Evolutionary conservation across 1,140 invertebrate species (phyloP).

Genomic region (Chionoecetes opilio): DNA sequence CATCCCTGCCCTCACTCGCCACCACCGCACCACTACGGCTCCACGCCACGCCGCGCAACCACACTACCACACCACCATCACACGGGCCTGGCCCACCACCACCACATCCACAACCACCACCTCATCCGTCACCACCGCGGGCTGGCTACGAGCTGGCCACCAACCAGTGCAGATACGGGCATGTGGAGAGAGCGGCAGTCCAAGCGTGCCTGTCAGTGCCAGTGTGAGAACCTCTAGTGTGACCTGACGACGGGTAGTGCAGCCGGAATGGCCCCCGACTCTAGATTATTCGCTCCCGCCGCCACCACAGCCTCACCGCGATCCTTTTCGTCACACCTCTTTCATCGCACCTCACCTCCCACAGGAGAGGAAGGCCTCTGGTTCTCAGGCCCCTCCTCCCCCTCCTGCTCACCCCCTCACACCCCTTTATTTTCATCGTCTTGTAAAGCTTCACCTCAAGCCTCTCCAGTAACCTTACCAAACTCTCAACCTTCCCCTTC

Average conservation of each 20-base stretch:
- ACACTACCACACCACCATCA: constrained; percentile 76
- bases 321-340: background rate
- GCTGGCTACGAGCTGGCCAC: constrained; percentile 73
- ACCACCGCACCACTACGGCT: constrained; percentile 75
- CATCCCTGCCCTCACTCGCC: constrained; percentile 74
- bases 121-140: constrained; percentile 63
- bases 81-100: constrained; percentile 54
- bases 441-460: background rate
- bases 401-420: constrained; percentile 54
- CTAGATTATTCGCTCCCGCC: constrained; percentile 73
- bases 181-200: constrained; percentile 72
- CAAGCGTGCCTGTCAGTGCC: constrained; percentile 67
- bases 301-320: constrained; percentile 42
- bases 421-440: constrained; percentile 52
- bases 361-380: constrained; percentile 76
- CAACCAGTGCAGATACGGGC: constrained; percentile 67
- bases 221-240: constrained; percentile 77
- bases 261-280: constrained; percentile 76
- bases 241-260: constrained; percentile 68
- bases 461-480: background rate
- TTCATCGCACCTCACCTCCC: constrained; percentile 42
- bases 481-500: constrained; percentile 15
- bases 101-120: constrained; percentile 65
- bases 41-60: constrained; percentile 77
- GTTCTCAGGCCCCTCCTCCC: constrained; percentile 72